Evolutionary conservation across 2,113 vertebrate species (phyloP).

Genomic region (Orcinus orca): DNA sequence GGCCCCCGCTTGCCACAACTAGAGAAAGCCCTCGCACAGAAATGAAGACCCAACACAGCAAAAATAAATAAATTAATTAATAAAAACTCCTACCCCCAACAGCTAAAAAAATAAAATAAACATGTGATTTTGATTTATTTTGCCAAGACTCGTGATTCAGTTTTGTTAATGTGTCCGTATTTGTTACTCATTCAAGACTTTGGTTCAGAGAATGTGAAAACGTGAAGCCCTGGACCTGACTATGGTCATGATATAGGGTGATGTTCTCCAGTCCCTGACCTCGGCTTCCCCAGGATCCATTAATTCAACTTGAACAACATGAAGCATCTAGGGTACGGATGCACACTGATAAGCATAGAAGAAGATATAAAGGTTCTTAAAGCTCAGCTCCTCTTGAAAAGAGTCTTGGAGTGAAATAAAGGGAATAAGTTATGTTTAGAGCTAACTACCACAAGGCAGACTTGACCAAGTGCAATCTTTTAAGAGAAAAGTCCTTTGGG

Average conservation of each 20-base stretch:
- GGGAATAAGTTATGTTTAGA: not conserved
- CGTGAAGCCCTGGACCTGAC: not conserved
- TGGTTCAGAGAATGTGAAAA: not conserved
- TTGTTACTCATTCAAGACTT: not conserved
- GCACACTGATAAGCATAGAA: not conserved
- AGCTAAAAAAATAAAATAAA: not conserved
- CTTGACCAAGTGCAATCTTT: not conserved
- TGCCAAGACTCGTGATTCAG: not conserved
- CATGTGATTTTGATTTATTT: not conserved
- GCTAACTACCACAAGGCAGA: not conserved
- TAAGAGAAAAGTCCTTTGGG: not conserved
- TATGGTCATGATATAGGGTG: too few species aligned
- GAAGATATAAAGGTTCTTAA: not conserved
- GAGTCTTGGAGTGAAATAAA: not conserved
- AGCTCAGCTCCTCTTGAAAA: not conserved
- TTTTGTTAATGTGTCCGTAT: not conserved
- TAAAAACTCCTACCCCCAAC: too few species aligned
- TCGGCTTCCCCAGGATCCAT: not conserved
- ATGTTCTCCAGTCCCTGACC: not conserved
- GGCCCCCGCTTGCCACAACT: too few species aligned
- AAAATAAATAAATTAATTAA: too few species aligned
- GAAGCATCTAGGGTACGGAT: not conserved
- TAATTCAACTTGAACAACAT: not conserved
- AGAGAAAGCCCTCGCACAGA: too few species aligned
- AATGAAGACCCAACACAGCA: too few species aligned